Percentiles rank a stretch among this genome's conserved stretches.
These are phyloP conservation scores for Perca fluviatilis DNA, from an alignment of 2,113 vertebrate species.

Conservation along the genomic window DNA sequence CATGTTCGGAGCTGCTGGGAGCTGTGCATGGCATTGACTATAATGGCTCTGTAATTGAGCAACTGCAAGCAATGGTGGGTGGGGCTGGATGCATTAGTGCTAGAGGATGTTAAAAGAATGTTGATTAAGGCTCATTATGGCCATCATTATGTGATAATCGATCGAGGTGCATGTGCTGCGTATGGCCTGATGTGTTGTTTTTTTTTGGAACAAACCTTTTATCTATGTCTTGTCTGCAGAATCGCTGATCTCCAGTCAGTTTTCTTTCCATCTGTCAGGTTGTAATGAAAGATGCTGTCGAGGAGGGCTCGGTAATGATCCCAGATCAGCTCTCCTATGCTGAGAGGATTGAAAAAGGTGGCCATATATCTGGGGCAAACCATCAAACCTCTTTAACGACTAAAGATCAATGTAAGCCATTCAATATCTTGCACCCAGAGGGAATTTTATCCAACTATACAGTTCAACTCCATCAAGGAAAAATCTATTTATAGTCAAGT, in stretches of 20 bases:
- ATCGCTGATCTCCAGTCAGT: slow-evolving; percentile 32
- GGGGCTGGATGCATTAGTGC: slow-evolving; percentile 76
- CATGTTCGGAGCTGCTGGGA: slow-evolving; percentile 61
- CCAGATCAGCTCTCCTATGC: slow-evolving; percentile 28
- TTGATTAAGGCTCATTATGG: slow-evolving; percentile 78
- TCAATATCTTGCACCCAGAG: slow-evolving; percentile 28
- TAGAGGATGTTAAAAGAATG: slow-evolving; percentile 74
- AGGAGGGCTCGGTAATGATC: slow-evolving; percentile 34
- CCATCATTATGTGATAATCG: slow-evolving; percentile 69
- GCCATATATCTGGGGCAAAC: background rate
- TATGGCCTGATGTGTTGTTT: slow-evolving; percentile 21
- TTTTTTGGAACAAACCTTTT: slow-evolving; percentile 48
- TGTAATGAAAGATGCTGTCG: slow-evolving; percentile 30
- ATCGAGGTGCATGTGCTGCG: slow-evolving; percentile 42
- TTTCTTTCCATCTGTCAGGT: slow-evolving; percentile 21
- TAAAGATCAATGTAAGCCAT: slow-evolving; percentile 24
- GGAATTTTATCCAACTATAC: slow-evolving; percentile 18
- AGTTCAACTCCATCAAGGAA: slow-evolving; percentile 11
- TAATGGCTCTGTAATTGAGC: slow-evolving; percentile 84
- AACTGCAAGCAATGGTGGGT: slow-evolving; percentile 60
- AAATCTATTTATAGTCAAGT: slow-evolving; percentile 29
- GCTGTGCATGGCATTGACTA: slow-evolving; percentile 58
- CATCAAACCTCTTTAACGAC: slow-evolving; percentile 31
- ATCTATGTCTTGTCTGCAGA: slow-evolving; percentile 44
- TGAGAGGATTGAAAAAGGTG: slow-evolving; percentile 28